These are phyloP conservation scores for Corydoras sp. DNA, from an alignment of 2,113 vertebrate species.

Conservation along the genomic window DNA sequence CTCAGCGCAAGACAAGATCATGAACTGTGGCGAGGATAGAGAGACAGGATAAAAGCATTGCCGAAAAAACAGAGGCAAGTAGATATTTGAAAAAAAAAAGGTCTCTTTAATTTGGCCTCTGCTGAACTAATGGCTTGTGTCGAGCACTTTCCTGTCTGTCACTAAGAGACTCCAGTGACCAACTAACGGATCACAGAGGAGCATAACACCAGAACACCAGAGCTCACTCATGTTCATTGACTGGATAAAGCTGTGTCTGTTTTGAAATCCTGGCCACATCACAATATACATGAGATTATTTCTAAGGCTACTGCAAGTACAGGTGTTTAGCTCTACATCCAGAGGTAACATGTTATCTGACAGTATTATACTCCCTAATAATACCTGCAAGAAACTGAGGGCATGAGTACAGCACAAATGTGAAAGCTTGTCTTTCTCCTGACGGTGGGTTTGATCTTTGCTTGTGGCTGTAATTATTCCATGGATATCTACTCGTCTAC, in stretches of 20 bases:
- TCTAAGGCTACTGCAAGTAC: slow-evolving; percentile 28
- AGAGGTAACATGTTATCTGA: no score
- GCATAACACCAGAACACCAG: slow-evolving; percentile 36
- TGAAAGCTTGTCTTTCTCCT: slow-evolving; percentile 3
- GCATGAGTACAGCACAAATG: slow-evolving; percentile 15
- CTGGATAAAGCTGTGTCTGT: slow-evolving; percentile 26
- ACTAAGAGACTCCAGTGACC: slow-evolving; percentile 42
- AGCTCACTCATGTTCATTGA: slow-evolving; percentile 26
- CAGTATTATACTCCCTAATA: neutral
- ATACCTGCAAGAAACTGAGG: slow-evolving; percentile 11
- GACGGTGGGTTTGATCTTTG: slow-evolving; percentile 27
- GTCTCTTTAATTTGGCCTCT: slow-evolving; percentile 46
- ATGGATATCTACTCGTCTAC: slow-evolving; percentile 20
- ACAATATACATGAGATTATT: slow-evolving; percentile 38
- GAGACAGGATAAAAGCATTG: slow-evolving; percentile 29
- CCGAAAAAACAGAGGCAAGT: slow-evolving; percentile 10
- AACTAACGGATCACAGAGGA: slow-evolving; percentile 44
- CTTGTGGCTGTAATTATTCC: slow-evolving; percentile 28
- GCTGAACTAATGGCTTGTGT: slow-evolving; percentile 35
- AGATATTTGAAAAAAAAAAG: slow-evolving; percentile 36
- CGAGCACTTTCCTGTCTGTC: slow-evolving; percentile 45
- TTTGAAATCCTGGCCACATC: slow-evolving; percentile 24
- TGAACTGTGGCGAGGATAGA: slow-evolving; percentile 42
- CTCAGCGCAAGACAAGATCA: slow-evolving; percentile 41
- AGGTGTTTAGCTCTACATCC: slow-evolving; percentile 4